Evolutionary conservation across 2,888 invertebrate genomes (phyloP).

Genomic region (Sisyra terminalis): DNA sequence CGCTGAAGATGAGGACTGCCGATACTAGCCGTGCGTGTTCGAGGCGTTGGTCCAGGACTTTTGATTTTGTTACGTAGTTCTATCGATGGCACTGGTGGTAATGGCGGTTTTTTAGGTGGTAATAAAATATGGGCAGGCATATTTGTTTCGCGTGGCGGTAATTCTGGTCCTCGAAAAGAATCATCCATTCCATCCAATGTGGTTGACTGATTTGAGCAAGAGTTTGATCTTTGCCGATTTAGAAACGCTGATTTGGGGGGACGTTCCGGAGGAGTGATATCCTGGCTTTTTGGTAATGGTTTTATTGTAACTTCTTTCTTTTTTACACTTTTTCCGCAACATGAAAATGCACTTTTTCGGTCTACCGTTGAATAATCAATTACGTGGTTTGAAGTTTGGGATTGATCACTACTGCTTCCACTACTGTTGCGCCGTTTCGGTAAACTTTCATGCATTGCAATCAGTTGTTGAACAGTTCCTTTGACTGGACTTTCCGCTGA

Average conservation of each 20-base stretch:
- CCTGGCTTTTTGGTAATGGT: slow-evolving; percentile 38
- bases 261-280: slow-evolving; percentile 45
- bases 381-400: slow-evolving; percentile 24
- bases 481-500: slow-evolving; percentile 1
- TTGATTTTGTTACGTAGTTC: slow-evolving; percentile 37
- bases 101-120: slow-evolving; percentile 55
- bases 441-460: slow-evolving; percentile 6
- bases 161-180: slow-evolving; percentile 27
- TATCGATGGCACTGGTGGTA: slow-evolving; percentile 51
- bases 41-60: slow-evolving; percentile 24
- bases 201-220: slow-evolving; percentile 28
- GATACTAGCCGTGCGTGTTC: slow-evolving; percentile 40
- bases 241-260: slow-evolving; percentile 39
- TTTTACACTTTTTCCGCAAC: slow-evolving; percentile 44
- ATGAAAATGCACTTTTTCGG: slow-evolving; percentile 54
- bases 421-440: slow-evolving; percentile 30
- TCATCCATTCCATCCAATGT: slow-evolving; percentile 18
- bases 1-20: slow-evolving; percentile 46
- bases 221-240: slow-evolving; percentile 37
- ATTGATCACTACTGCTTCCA: slow-evolving; percentile 35
- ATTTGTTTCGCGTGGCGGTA: slow-evolving; percentile 34
- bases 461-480: slow-evolving; percentile 8
- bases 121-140: slow-evolving; percentile 34
- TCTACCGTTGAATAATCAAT: slow-evolving; percentile 60
- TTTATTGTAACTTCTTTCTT: slow-evolving; percentile 33